These are phyloP conservation scores for Cryptocephalus moraei DNA, from an alignment of 2,888 invertebrate species.

Conservation along the genomic window DNA sequence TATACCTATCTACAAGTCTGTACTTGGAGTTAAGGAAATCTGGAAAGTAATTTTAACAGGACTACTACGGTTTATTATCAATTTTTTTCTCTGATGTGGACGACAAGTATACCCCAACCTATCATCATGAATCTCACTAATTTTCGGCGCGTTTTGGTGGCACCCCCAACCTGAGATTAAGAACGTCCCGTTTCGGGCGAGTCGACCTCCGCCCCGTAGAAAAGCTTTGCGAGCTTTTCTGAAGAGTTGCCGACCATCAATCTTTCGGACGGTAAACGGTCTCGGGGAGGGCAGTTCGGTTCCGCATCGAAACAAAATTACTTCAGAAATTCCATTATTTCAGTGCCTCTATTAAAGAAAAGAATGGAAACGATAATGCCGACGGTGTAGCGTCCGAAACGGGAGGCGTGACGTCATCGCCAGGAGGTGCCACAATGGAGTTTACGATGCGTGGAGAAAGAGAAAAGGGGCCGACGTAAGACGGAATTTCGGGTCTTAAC, in stretches of 20 bases:
- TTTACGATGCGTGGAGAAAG: slow-evolving; percentile 12
- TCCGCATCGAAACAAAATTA: slow-evolving; percentile 9
- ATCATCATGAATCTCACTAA: no score
- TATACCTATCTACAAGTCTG: no score
- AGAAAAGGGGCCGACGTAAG: slow-evolving; percentile 5
- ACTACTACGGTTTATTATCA: no score
- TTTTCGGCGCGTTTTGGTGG: no score
- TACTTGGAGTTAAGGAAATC: no score
- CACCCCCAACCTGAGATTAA: no score
- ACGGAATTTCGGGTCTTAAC: not conserved
- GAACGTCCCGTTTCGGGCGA: not conserved
- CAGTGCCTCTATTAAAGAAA: slow-evolving; percentile 14
- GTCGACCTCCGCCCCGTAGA: not conserved
- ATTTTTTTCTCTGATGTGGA: no score
- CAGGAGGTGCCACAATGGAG: slow-evolving; percentile 9
- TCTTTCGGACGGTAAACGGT: not conserved
- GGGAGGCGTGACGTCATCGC: slow-evolving; percentile 17
- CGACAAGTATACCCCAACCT: not conserved
- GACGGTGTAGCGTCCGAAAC: slow-evolving; percentile 9
- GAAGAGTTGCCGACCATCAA: not conserved
- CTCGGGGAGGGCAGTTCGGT: slow-evolving; percentile 4
- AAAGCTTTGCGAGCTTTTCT: not conserved
- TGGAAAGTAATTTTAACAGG: no score
- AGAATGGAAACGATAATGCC: slow-evolving; percentile 15
- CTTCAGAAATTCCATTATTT: slow-evolving; percentile 12